A percentile compares a stretch with the other conserved stretches of the same genome.
Evolutionary conservation across 2,113 vertebrate genomes (phyloP).

Genomic region (Bubalus kerabau): DNA sequence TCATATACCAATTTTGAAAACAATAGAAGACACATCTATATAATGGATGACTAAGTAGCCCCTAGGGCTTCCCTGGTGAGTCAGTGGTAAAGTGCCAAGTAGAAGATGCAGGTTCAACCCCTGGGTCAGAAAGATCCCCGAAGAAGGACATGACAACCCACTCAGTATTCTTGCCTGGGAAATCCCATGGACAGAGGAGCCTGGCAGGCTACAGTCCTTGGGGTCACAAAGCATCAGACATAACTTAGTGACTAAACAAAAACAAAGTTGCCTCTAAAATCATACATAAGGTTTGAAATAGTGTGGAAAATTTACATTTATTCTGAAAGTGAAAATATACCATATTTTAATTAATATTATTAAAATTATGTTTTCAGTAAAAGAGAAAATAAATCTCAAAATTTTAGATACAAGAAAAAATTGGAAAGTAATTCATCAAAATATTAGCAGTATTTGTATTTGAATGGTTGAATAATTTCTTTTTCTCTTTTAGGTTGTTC

Average conservation of each 20-base stretch:
- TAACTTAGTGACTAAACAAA: neutral
- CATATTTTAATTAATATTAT: neutral
- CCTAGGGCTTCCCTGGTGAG: neutral
- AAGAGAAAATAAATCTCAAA: neutral
- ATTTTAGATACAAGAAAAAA: neutral
- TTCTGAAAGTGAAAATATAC: neutral
- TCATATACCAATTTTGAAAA: neutral
- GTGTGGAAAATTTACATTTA: neutral
- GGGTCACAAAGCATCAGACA: neutral
- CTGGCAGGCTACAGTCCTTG: neutral
- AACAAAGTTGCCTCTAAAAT: neutral
- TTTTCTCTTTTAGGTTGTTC: neutral
- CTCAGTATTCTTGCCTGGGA: neutral
- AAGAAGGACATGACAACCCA: neutral
- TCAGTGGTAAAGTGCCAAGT: neutral
- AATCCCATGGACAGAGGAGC: neutral
- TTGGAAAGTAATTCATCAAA: neutral
- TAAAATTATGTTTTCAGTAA: neutral
- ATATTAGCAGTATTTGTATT: neutral
- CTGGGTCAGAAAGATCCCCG: neutral
- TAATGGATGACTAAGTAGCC: neutral
- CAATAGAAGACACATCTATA: neutral
- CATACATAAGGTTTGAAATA: neutral
- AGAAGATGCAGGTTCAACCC: neutral
- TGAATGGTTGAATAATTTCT: neutral